Base-by-base conservation (phyloP, 1,140 invertebrate genomes). In the Zaprionus ghesquierei region DNA sequence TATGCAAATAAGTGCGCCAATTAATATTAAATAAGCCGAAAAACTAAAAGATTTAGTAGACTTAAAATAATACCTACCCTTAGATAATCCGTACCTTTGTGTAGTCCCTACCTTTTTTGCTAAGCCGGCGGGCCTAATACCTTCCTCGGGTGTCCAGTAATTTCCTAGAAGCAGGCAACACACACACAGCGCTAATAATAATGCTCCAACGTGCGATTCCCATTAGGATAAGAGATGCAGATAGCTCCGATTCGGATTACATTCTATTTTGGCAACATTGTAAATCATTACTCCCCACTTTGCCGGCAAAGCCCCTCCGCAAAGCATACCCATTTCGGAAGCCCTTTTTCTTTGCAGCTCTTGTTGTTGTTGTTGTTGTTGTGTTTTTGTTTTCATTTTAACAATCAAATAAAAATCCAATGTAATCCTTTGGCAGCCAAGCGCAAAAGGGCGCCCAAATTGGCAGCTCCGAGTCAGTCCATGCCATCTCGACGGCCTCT, bases 351-450 rank as follows among this genome's bases (percentile, higher is more conserved):
- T 50, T 53, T 46, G n/a, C 22, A 13, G 31, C 3, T 33, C 10
- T 33, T 33, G 12, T 33, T 38, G 71, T 58, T 79, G 64, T 44
- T 71, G 13, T 6, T 46, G 10, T n/a, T 66, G 13, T 49, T 53
- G 38, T 29, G 53, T 49, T 46, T 55, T 44, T 79, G 72, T 58
- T 87, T 87, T 86, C 63, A 74, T 82, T 89, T 64, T 59, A 66
- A 76, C 84, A 87, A 89, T 84, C 79, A 87, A 87, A 87, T 89
- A 79, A 84, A 79, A 87, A 89, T 89, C 84, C 78, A 77, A 84
- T 87, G 84, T 87, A 89, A 89, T 75, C 84, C 84, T 81, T 87
- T 89, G 84, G 79, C 84, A 87, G 77, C 81, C 79, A 79, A 87
- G 81, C 79, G 76, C 71, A 79, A 69, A 72, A 79, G 65, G 73